phyloP scores from a whole-genome alignment of 2,888 invertebrate species.

The Eristalinus aeneus region DNA sequence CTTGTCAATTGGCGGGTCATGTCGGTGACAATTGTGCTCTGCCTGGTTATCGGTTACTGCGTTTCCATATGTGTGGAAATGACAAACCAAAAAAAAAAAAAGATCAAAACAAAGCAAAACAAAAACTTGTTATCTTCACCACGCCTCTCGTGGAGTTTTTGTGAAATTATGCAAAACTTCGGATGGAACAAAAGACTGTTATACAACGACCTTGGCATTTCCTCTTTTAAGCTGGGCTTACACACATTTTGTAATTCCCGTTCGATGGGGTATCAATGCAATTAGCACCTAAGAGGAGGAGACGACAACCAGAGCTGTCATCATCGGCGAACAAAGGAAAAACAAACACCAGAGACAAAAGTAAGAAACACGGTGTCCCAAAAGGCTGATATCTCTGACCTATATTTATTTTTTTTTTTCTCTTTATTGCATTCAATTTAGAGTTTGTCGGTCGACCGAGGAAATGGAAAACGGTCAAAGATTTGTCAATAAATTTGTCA shows the following conservation, averaged over 20 bases:
- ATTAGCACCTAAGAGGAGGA: slow-evolving; percentile 30
- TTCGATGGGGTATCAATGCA: slow-evolving; percentile 51
- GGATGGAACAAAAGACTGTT: slow-evolving; percentile 8
- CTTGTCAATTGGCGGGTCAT: not conserved
- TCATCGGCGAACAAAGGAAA: not conserved
- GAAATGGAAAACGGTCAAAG: slow-evolving; percentile 12
- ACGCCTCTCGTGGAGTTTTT: not conserved
- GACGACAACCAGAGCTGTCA: not conserved
- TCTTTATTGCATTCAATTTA: slow-evolving; percentile 22
- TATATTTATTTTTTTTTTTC: not conserved
- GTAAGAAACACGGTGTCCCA: not conserved
- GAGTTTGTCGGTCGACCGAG: not conserved
- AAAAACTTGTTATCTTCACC: slow-evolving; percentile 7
- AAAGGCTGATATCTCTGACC: not conserved
- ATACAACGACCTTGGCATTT: slow-evolving; percentile 57
- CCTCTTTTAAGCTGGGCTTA: slow-evolving; percentile 31
- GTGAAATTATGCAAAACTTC: slow-evolving; percentile 18
- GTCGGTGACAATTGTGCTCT: not conserved
- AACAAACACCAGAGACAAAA: not conserved
- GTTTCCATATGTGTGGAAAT: too few relatives aligned
- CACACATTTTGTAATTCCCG: not conserved
- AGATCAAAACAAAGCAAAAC: not conserved
- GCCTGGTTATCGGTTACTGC: too few relatives aligned
- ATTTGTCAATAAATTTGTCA: slow-evolving; percentile 19
- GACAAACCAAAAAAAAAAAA: not conserved